Evolutionary conservation across 2,888 invertebrate genomes (phyloP), one percentile per base, ranked within the genome.

Genomic region (Lagria hirta): DNA sequence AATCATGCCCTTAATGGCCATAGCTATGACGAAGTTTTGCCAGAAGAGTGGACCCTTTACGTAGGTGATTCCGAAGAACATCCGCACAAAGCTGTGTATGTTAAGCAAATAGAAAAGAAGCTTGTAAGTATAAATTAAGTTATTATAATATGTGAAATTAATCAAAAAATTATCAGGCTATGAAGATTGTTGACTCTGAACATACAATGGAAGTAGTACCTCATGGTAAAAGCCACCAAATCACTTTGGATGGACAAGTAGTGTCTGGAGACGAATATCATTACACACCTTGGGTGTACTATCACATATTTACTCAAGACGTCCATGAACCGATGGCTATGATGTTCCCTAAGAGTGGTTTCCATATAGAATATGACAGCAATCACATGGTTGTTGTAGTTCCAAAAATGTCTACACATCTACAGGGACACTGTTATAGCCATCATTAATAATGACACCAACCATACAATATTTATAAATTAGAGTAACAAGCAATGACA

Each of bases 21-120:
- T 23, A 43, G 47, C 3, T 37, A 62, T 11, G 43, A 55, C 2
- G 51, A 56, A 26, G 18, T 17, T 2, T 30, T 66, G 13, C 43
- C 61, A 1, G 46, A 56, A 1, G 55, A 68, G 4, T 74, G 71
- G 71, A 65, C 63, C 1, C 42, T 70, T 21, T 51, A 65, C 17
- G 52, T 66, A 5, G 69, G 65, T 3, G 64, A 72, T 46, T 41
- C 54, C 17, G 28, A 48, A 1, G 27, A 56, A 4, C 50, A 61
- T 15, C 44, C 52, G 7, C 54, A 60, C 11, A 67, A 61, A 21
- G 68, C 65, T 5, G 40, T 73, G 27, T 69, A 65, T 40, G 64
- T 62, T 0, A 73, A 69, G 49, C 52, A 49, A 14, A 30, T 66
- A 2, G 51, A 49, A 4, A 55, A 40, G 8, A 40, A 53, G 37